phyloP scores from a whole-genome alignment of 2,113 vertebrate species.

The Pandion haliaetus region DNA sequence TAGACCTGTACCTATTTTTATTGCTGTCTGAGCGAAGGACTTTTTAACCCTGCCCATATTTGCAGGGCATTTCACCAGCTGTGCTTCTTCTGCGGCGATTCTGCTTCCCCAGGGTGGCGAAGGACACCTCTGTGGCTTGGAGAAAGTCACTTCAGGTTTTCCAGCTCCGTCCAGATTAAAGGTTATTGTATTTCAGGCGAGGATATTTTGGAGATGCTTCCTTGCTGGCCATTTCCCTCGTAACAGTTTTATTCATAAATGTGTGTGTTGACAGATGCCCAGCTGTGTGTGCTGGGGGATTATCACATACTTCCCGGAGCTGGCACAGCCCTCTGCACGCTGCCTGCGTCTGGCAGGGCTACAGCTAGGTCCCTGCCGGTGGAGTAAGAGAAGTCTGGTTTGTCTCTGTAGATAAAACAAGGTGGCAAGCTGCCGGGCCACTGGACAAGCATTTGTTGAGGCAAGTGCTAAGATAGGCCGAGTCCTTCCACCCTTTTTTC shows the following conservation, averaged over 20 bases:
- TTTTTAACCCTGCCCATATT: not conserved
- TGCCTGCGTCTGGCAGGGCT: not conserved
- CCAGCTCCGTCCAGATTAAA: not conserved
- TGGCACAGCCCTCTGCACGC: rapidly evolving
- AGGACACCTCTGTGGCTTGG: not conserved
- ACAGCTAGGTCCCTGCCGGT: rapidly evolving
- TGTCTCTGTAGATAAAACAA: not conserved
- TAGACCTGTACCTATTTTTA: not conserved
- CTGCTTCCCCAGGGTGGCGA: not conserved
- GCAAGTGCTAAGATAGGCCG: not conserved
- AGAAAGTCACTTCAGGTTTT: not conserved
- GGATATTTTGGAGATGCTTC: not conserved
- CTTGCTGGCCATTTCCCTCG: not conserved
- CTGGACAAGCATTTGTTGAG: not conserved
- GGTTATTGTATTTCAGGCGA: not conserved
- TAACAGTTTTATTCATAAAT: conserved; percentile 36
- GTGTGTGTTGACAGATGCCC: not conserved
- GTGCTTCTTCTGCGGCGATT: not conserved
- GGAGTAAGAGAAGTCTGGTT: not conserved
- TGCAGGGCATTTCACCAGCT: not conserved
- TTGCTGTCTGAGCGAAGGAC: not conserved
- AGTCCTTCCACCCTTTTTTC: not conserved
- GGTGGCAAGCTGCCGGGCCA: not conserved
- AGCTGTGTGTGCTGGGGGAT: not conserved
- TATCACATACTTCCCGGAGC: not conserved